Base-by-base conservation (phyloP, 2,113 vertebrate species). In the Equus przewalskii region DNA sequence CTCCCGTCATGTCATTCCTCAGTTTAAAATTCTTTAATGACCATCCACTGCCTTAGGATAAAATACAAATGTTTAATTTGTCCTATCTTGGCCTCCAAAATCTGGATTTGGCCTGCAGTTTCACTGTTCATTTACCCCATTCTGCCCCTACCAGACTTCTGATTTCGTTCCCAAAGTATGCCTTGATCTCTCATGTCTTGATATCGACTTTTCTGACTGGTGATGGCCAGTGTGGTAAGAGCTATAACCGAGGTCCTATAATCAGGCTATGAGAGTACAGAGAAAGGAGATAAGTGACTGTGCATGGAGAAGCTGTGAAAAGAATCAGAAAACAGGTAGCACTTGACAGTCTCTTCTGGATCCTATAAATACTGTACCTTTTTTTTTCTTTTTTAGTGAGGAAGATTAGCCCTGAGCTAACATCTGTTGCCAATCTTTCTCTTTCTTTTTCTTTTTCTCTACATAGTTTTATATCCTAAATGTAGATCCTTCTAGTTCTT, bases 11-110 rank as follows among this genome's bases (percentile, higher is more conserved):
- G 8, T 80, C 26, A 60, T 28, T 90, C 26, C 18, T 87, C 49
- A 18, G 44, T 83, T 86, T 92, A 89, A 95, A 86, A 90, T 75
- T 7, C 44, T 56, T 72, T 91, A 81, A 89, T 95, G 60, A n/a
- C 26, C 28, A 92, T 7, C 13, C 12, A 28, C 70, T 70, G 58
- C 69, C 64, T 75, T 51, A 81, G 64, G 70, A 67, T 79, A 65
- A 96, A 89, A 81, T 76, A 33, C 1, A 70, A 84, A 88, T 65
- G 46, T 69, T 94, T 70, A 64, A 89, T 73, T 80, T 54, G 11
- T 72, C 15, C 88, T 93, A 41, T 0, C 64, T 51, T 90, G 18
- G 11, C 41, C 46, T 92, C 82, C 26, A 28, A 46, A 12, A 24
- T 75, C 4, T 73, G 41, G 41, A 46, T 88, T 87, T 15, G 76